Base-by-base conservation (phyloP, 2,797 vertebrate genomes). In the Acanthiza pusilla region DNA sequence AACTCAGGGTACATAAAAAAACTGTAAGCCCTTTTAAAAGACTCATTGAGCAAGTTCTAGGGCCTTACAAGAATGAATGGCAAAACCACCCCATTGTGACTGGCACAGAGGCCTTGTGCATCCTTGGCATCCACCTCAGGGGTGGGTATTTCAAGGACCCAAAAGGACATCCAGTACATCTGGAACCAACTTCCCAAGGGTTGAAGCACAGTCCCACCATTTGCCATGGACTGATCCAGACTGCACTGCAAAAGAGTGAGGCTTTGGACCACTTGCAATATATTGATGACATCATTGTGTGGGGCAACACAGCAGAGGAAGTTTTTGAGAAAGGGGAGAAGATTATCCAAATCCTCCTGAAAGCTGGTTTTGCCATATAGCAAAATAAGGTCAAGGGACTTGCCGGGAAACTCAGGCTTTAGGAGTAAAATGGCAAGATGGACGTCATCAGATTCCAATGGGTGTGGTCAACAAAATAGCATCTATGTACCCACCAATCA, bases 1-100 rank as follows among this genome's bases (percentile, higher is more conserved):
- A 72, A 54, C 53, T 72, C 48, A 72, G 27, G 40, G 15, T n/a
- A 62, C 57, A 27, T 22, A 27, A 82, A 54, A 54, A 72, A 27
- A 6, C 57, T 27, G 14, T 42, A 72, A 47, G 18, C 22, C 23
- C n/a, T 62, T 47, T 45, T 15, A 36, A 26, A 34, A 45, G 27
- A 72, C 7, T 27, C 2, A 1, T 11, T 0, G 0, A 68, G 16
- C 53, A 27, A 45, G 32, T 47, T 72, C 29, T 62, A 18, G 40
- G n/a, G 18, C 62, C 42, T 45, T 47, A 47, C 27, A 27, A n/a
- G 18, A 63, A 62, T 7, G 7, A 86, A 55, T 22, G 26, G 48
- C 8, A 86, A 71, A 78, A 26, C 18, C 11, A 48, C 18, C 5
- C 45, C 10, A 15, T 12, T 55, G 42, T 42, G 34, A 86, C 48